Evolutionary conservation across 2,888 invertebrate genomes (phyloP).

Genomic region (Acanthosepion lycidas): DNA sequence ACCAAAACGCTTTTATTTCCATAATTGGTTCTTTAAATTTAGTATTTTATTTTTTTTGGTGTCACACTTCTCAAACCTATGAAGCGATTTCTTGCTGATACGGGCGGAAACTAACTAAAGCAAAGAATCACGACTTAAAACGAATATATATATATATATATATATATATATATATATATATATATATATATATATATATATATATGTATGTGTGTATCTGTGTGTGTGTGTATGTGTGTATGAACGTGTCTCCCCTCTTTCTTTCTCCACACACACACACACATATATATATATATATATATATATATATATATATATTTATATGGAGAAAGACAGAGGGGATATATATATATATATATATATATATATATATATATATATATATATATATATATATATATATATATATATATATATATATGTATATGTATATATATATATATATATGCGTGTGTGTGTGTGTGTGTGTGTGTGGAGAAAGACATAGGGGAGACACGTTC

Average conservation of each 20-base stretch:
- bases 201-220: background rate
- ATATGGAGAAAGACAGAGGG: background rate
- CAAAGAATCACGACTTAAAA: background rate
- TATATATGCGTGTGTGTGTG: too few relatives aligned
- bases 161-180: background rate
- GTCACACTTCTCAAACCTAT: too few relatives aligned
- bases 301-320: background rate
- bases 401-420: background rate
- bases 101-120: too few relatives aligned
- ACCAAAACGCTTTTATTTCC: too few relatives aligned
- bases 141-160: background rate
- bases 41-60: too few relatives aligned
- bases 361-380: background rate
- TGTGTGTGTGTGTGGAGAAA: too few relatives aligned
- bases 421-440: too few relatives aligned
- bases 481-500: too few relatives aligned
- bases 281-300: background rate
- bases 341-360: background rate
- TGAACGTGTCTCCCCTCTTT: too few relatives aligned
- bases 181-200: background rate
- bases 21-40: too few relatives aligned
- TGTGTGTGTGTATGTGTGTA: background rate
- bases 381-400: background rate
- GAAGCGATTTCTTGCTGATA: too few relatives aligned
- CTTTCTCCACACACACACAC: rapidly evolving